Base-by-base conservation (phyloP, 92 coral and sea anemone genomes). In the Galaxea fascicularis region DNA sequence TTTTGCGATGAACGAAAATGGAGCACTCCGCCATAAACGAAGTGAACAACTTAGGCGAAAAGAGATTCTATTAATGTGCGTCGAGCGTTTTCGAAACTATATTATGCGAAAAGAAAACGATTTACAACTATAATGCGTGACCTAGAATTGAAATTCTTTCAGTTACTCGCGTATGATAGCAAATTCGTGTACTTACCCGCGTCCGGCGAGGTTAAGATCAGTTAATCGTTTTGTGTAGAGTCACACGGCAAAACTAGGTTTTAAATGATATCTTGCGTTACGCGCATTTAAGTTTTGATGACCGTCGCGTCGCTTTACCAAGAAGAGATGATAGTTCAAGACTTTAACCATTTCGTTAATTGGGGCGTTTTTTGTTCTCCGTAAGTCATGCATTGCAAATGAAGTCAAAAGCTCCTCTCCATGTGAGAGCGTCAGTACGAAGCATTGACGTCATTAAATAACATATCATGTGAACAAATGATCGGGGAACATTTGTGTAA, bases 311-410 rank as follows among this genome's bases (percentile, higher is more conserved):
- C 74, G 65, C 56, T 79, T 30, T 35, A 16, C 22, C 22, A 18
- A 45, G 25, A 24, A 6, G 58, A 45, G 49, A 70, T 41, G 51
- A 41, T 70, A 35, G 49, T 46, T 71, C 21, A 47, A 28, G 4
- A 56, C 28, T 46, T 29, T 31, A 11, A 60, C 45, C 59, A 66
- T 51, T 79, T 79, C 31, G 27, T 49, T 52, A 35, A 67, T 24
- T 47, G 74, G 45, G 35, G 31, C 56, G 17, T 41, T 14, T 41
- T 60, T 79, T 79, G 75, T 66, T 27, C 18, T 25, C 17, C 28
- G 75, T 30, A 79, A 20, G 59, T 67, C 84, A 79, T 79, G 84
- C 75, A 79, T 79, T 79, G 84, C 84, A 79, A 79, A 79, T 79
- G 67, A 29, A 77, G 51, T 16, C 26, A 22, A 62, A 22, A 26